Evolutionary conservation across 2,113 vertebrate genomes (phyloP).

Genomic region (Hippocampus mohnikei): DNA sequence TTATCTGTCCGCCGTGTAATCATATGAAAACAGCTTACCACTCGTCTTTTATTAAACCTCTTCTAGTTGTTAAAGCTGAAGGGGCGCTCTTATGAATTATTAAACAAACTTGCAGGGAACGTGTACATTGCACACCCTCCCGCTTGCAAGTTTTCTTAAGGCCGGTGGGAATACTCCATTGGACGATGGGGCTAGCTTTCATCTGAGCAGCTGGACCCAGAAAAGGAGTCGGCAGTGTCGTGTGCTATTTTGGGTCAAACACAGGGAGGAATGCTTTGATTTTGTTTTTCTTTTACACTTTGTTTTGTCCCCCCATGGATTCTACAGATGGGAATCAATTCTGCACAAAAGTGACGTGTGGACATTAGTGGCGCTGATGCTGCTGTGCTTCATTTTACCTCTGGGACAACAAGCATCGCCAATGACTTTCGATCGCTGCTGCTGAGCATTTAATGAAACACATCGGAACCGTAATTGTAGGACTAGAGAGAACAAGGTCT

Average conservation of each 20-base stretch:
- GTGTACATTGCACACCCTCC: conserved; percentile 36
- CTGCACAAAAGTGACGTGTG: conserved; percentile 34
- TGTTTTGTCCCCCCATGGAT: conserved; percentile 31
- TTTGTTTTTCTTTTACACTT: conserved; percentile 25
- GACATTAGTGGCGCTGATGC: conserved; percentile 23
- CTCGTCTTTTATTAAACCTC: conserved; percentile 60
- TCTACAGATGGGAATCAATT: conserved; percentile 46
- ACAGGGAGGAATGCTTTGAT: conserved; percentile 32
- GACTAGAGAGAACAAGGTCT: not conserved
- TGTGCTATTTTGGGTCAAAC: conserved; percentile 41
- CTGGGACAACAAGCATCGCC: conserved; percentile 6
- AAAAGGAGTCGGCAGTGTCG: conserved; percentile 30
- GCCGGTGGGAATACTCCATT: conserved; percentile 31
- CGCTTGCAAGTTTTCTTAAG: conserved; percentile 32
- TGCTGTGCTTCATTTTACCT: conserved; percentile 13
- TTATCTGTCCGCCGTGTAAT: conserved; percentile 64
- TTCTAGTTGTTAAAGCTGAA: conserved; percentile 58
- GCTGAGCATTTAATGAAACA: conserved; percentile 7
- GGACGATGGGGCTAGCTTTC: conserved; percentile 28
- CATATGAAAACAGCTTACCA: conserved; percentile 62
- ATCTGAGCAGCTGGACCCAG: conserved; percentile 21
- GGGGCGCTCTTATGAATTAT: conserved; percentile 60
- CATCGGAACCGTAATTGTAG: conserved; percentile 7
- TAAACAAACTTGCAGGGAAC: conserved; percentile 44
- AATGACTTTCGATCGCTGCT: conserved; percentile 17